phyloP scores from a whole-genome alignment of 2,797 vertebrate species.

The Tokudaia muenninki region DNA sequence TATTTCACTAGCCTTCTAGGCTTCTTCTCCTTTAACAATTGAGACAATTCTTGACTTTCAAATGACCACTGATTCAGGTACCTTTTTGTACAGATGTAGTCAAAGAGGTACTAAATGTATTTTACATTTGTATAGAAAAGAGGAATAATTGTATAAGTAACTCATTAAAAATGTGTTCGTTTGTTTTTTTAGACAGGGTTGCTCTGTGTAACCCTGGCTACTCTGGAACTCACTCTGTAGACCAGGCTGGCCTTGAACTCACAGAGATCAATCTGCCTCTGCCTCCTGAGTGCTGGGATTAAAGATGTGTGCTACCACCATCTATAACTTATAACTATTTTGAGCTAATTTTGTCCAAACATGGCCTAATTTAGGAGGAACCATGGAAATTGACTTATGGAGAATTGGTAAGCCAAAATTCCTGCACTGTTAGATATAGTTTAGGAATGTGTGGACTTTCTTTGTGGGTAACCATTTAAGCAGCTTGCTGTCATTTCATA shows the following conservation, averaged over 20 bases:
- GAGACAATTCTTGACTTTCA: constrained; percentile 16
- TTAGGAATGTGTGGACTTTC: background rate
- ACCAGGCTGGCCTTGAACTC: background rate
- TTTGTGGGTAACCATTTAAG: background rate
- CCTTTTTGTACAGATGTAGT: background rate
- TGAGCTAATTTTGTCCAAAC: constrained; percentile 19
- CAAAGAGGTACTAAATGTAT: background rate
- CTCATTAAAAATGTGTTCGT: background rate
- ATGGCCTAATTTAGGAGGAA: constrained; percentile 28
- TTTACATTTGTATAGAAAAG: constrained; percentile 31
- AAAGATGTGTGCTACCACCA: background rate
- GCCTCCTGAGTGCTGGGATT: background rate
- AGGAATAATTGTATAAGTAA: constrained; percentile 19
- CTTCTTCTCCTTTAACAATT: constrained; percentile 53
- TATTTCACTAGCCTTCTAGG: background rate
- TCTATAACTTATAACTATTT: background rate
- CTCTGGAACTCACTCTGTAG: background rate
- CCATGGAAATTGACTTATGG: constrained; percentile 22
- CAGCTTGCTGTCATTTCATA: constrained; percentile 14
- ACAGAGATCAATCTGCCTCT: background rate
- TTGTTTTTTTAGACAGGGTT: background rate
- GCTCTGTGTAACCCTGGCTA: background rate
- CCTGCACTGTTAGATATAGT: constrained; percentile 39
- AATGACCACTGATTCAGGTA: constrained; percentile 23
- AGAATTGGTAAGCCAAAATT: constrained; percentile 39